phyloP scores from a whole-genome alignment of 2,113 vertebrate genomes.

The Cricetomys ansorgei region DNA sequence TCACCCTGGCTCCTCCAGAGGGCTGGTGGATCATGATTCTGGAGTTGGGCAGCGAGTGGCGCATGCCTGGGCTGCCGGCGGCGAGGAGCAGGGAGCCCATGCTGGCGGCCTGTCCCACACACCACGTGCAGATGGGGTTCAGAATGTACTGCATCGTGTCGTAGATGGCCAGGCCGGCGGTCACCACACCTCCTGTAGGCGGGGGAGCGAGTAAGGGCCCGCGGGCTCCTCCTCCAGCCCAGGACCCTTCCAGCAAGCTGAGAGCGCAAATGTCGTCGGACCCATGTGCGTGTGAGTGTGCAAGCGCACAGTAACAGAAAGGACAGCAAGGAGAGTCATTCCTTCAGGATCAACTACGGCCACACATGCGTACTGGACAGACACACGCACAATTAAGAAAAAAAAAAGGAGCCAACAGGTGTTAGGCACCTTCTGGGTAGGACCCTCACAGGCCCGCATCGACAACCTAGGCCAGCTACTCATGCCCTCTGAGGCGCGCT shows the following conservation, averaged over 20 bases:
- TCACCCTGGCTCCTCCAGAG: slow-evolving; percentile 93
- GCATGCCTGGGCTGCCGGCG: slow-evolving; percentile 92
- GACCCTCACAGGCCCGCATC: too few species aligned
- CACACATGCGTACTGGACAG: background rate
- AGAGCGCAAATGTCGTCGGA: background rate
- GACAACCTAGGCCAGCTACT: background rate
- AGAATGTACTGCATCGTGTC: slow-evolving; percentile 98
- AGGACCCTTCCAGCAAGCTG: background rate
- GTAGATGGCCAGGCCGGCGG: slow-evolving; percentile 94
- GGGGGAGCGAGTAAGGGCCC: background rate
- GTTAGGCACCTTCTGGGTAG: background rate
- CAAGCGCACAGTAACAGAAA: too few species aligned
- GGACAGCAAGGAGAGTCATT: background rate
- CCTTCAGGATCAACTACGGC: background rate
- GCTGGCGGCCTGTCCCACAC: slow-evolving; percentile 95
- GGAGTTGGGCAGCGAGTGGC: slow-evolving; percentile 95
- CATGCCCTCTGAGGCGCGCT: background rate
- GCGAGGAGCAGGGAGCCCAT: slow-evolving; percentile 95
- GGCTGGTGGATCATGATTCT: slow-evolving; percentile 97
- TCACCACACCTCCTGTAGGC: slow-evolving; percentile 91
- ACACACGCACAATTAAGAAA: background rate
- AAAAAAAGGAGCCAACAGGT: background rate
- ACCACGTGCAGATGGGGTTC: slow-evolving; percentile 96
- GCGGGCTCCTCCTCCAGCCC: background rate
- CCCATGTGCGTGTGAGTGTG: too few species aligned